Base-by-base conservation (phyloP, 2,113 vertebrate species). In the Notothenia rossii region DNA sequence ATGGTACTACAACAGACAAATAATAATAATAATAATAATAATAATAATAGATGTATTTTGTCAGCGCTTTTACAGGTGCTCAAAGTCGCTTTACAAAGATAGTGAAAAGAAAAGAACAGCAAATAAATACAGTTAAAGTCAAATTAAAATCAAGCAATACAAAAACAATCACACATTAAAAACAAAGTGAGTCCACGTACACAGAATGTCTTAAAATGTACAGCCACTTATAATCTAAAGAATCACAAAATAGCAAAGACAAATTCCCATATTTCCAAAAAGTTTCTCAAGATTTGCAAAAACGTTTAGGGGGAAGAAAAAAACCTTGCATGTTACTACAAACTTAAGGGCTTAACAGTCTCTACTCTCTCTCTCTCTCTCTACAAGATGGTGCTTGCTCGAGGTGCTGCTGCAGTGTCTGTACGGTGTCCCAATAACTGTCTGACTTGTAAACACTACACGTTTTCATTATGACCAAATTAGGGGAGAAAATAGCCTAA, bases 331-430 rank as follows among this genome's bases (percentile, higher is more conserved):
- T 10, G 64, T 62, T 2, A 50, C 8, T 25, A 70, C 59, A 64
- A 17, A 77, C 20, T 12, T 17, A 11, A 55, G 5, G 2, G 56
- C 4, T 12, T 14, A 3, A 51, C 29, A 53, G 22, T 10, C 10
- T 10, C 10, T 56, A 40, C 73, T 10, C 10, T 7, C 10, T 22
- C 22, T 22, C 73, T 10, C 10, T 7, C 10, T 22, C 22, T 22
- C 22, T 56, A 40, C 73, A 76, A 65, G 73, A 11, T 33, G 40
- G 36, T 59, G 50, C 72, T 55, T 62, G 76, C 56, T 69, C 9
- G 46, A 59, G 36, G 17, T 67, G 20, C 46, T 54, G 45, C 75
- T 50, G 10, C 10, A 60, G 62, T 7, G 43, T 54, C 22, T 69
- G 22, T 46, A 18, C 13, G 14, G 43, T 61, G 22, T 63, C 43